phyloP scores from a whole-genome alignment of 2,113 vertebrate species.

The Dermatemys mawii region DNA sequence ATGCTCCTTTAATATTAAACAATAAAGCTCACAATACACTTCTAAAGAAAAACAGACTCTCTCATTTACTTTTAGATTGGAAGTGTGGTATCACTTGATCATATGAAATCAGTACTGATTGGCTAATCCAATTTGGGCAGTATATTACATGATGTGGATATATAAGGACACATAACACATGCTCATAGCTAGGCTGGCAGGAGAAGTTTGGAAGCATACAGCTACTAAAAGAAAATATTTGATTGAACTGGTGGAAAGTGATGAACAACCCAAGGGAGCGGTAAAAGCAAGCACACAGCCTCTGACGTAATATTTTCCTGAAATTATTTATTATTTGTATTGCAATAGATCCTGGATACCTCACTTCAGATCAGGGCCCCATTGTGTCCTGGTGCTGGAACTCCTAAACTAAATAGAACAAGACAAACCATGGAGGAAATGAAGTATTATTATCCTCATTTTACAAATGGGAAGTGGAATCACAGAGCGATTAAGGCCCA shows the following conservation, averaged over 20 bases:
- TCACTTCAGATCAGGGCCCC: not conserved
- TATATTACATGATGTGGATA: not conserved
- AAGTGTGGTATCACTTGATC: slow-evolving; percentile 33
- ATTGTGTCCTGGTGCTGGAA: not conserved
- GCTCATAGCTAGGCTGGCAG: not conserved
- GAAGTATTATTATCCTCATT: not conserved
- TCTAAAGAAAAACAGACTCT: slow-evolving; percentile 68
- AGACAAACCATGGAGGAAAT: too few species aligned
- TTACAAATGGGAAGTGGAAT: not conserved
- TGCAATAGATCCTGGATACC: not conserved
- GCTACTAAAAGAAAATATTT: not conserved
- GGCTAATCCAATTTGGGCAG: slow-evolving; percentile 24
- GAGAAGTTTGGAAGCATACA: not conserved
- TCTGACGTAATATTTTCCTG: slow-evolving; percentile 59
- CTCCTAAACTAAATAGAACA: not conserved
- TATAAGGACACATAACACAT: not conserved
- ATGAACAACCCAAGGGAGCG: not conserved
- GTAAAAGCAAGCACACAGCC: slow-evolving; percentile 50
- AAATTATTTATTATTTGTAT: slow-evolving; percentile 16
- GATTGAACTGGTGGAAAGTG: not conserved
- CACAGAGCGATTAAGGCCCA: not conserved
- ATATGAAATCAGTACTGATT: slow-evolving; percentile 43
- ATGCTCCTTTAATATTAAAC: slow-evolving; percentile 79
- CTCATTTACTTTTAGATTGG: slow-evolving; percentile 67
- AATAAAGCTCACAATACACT: slow-evolving; percentile 77